phyloP scores from a whole-genome alignment of 2,797 vertebrate genomes.

The Alca torda region DNA sequence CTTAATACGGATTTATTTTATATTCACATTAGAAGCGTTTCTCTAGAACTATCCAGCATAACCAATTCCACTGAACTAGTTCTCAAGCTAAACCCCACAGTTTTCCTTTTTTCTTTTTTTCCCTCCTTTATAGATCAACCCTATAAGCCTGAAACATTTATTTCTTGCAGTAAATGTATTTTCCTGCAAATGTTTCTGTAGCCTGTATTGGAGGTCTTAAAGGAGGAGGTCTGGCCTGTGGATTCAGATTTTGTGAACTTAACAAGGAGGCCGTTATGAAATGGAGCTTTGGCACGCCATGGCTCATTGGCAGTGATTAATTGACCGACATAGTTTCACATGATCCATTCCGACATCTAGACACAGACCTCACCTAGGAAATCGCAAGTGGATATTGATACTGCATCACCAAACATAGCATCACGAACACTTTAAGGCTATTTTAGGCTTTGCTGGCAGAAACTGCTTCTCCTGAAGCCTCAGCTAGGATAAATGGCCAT shows the following conservation, averaged over 20 bases:
- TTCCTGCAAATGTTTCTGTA: neutral
- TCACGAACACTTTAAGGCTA: neutral
- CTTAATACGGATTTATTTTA: neutral
- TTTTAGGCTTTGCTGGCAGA: neutral
- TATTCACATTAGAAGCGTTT: neutral
- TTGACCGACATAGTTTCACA: constrained; percentile 79
- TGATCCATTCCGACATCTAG: constrained; percentile 79
- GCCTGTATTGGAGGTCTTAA: constrained; percentile 6
- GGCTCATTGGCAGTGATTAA: constrained; percentile 87
- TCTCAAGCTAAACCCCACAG: neutral
- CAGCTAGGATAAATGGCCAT: neutral
- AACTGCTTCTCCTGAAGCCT: neutral
- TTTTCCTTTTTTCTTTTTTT: neutral
- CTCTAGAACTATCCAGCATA: neutral
- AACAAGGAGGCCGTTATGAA: constrained; percentile 62
- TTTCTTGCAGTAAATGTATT: neutral
- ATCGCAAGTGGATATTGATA: constrained; percentile 29
- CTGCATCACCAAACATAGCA: neutral
- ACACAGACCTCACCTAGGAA: constrained; percentile 80
- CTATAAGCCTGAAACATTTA: neutral
- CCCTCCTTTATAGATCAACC: neutral
- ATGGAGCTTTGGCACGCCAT: constrained; percentile 77
- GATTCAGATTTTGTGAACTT: constrained; percentile 40
- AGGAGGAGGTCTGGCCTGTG: neutral
- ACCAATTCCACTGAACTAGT: neutral